Percentiles rank a stretch among this genome's conserved stretches.
Evolutionary conservation across 2,888 invertebrate species (phyloP).

Genomic region (Heliothis peltigera): DNA sequence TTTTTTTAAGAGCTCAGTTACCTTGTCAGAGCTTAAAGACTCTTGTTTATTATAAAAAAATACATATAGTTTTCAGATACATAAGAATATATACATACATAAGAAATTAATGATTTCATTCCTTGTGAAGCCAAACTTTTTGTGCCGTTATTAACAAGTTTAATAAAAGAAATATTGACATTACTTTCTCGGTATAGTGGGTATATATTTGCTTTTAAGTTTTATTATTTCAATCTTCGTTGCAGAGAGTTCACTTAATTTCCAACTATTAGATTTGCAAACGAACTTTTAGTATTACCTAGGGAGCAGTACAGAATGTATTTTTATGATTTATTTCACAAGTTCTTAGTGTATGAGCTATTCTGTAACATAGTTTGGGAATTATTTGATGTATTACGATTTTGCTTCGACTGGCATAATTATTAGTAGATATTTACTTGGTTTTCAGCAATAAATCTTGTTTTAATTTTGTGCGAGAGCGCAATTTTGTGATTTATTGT

Average conservation of each 20-base stretch:
- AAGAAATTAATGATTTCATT: too few species aligned
- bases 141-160: not conserved
- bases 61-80: too few species aligned
- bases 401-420: constrained; percentile 3
- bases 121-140: too few species aligned
- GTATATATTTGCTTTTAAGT: not conserved
- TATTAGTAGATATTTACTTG: not conserved
- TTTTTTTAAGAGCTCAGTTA: too few species aligned
- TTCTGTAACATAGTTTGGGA: constrained; percentile 28
- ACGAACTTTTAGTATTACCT: constrained; percentile 30
- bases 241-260: constrained; percentile 26
- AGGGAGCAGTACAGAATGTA: constrained; percentile 30
- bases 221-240: constrained; percentile 1
- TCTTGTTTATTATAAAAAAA: too few species aligned
- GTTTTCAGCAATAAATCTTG: not conserved
- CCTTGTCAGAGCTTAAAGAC: too few species aligned
- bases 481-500: not conserved
- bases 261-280: constrained; percentile 28
- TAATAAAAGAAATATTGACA: not conserved
- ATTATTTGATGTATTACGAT: constrained; percentile 31
- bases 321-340: constrained; percentile 52
- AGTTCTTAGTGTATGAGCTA: constrained; percentile 32
- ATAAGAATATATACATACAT: too few species aligned
- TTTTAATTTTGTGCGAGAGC: not conserved
- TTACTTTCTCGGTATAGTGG: not conserved